These are phyloP conservation scores for Zoanthus gigantus DNA, from an alignment of 92 coral and sea anemone species.

Conservation along the genomic window DNA sequence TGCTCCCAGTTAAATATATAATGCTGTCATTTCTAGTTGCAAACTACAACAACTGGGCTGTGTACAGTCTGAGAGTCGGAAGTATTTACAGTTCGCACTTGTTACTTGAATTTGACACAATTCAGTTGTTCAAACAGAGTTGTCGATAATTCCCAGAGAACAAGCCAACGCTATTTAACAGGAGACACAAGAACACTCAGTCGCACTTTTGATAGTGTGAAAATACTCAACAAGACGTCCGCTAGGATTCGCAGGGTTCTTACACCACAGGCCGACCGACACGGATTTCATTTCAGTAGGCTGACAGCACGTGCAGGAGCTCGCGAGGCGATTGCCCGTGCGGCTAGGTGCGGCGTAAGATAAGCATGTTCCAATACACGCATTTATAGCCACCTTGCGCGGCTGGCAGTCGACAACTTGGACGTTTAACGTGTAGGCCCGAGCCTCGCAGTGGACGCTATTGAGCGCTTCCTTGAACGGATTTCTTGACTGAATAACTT, in stretches of 20 bases:
- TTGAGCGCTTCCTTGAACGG: conserved; percentile 60
- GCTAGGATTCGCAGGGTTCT: conserved; percentile 45
- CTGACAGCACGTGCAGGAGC: conserved; percentile 60
- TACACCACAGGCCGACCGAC: conserved; percentile 66
- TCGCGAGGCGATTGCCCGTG: conserved; percentile 24
- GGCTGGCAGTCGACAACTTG: conserved; percentile 60
- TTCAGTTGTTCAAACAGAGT: too few species aligned
- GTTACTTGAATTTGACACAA: too few species aligned
- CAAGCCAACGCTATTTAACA: conserved; percentile 30
- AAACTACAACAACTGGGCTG: too few species aligned
- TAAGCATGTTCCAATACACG: conserved; percentile 67
- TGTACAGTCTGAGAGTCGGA: too few species aligned
- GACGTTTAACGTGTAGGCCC: conserved; percentile 52
- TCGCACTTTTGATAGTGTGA: conserved; percentile 60
- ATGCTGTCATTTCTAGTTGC: too few species aligned
- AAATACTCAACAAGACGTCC: conserved; percentile 33
- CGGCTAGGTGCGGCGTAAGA: conserved; percentile 62
- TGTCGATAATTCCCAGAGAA: neutral
- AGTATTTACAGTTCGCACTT: too few species aligned
- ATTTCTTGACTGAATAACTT: conserved; percentile 23
- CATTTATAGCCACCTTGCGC: conserved; percentile 52
- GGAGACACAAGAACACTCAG: conserved; percentile 64
- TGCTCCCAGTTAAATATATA: too few species aligned
- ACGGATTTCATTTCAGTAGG: conserved; percentile 48
- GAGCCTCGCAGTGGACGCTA: conserved; percentile 60